phyloP scores from a whole-genome alignment of 35 echinoderm and acorn worm species.

The Hemicentrotus pulcherrimus region DNA sequence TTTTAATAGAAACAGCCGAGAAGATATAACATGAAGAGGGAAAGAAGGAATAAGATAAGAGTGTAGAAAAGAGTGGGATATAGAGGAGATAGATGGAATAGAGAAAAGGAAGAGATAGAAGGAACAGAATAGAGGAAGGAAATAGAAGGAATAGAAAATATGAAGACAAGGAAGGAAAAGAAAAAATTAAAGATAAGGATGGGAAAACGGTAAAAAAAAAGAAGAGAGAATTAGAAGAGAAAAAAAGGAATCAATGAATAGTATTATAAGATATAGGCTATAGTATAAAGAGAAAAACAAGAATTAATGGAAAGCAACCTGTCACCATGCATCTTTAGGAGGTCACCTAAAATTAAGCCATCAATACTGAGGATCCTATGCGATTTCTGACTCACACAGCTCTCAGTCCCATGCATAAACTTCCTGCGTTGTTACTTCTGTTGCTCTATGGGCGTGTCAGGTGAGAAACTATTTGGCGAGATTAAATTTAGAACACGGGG shows the following conservation, averaged over 20 bases:
- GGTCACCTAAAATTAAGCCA: background rate
- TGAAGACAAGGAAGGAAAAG: background rate
- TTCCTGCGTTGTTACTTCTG: conserved; percentile 1
- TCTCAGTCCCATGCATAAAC: conserved; percentile 8
- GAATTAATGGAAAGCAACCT: background rate
- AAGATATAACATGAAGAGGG: background rate
- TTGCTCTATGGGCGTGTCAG: background rate
- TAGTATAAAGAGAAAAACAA: background rate
- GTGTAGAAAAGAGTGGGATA: background rate
- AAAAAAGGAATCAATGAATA: too few relatives aligned
- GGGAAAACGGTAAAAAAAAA: background rate
- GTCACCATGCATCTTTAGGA: background rate
- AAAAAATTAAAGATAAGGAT: background rate
- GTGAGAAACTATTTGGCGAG: background rate
- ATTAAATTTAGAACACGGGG: conserved; percentile 3
- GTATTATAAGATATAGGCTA: too few relatives aligned
- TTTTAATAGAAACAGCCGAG: background rate
- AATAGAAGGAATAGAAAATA: background rate
- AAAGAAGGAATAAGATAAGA: background rate
- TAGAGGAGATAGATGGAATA: too few relatives aligned
- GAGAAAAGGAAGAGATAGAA: background rate
- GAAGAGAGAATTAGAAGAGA: background rate
- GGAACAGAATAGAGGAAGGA: background rate
- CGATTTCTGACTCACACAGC: background rate
- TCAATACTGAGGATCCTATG: background rate